phyloP scores from a whole-genome alignment of 2,797 vertebrate species.

The Rousettus madagascariensis region DNA sequence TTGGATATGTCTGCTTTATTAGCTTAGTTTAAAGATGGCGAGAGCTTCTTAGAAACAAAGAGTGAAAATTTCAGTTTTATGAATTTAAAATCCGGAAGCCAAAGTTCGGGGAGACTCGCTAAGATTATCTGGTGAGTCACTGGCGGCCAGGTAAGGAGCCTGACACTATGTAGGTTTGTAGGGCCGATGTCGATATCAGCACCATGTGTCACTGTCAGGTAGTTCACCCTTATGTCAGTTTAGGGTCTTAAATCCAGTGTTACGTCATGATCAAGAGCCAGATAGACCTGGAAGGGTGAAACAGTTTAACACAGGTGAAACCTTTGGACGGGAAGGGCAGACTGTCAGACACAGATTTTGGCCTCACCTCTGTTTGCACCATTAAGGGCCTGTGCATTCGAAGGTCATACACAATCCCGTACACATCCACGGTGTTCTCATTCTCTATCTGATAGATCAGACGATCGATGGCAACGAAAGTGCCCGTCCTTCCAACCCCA shows the following conservation, averaged over 20 bases:
- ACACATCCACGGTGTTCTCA: conserved; percentile 92
- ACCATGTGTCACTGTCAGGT: accelerated
- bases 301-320: not conserved
- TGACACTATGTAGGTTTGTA: not conserved
- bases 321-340: not conserved
- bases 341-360: accelerated
- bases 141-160: not conserved
- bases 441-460: conserved; percentile 96
- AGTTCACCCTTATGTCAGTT: not conserved
- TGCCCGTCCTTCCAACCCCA: conserved; percentile 96
- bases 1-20: not conserved
- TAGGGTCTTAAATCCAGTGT: not conserved
- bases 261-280: not conserved
- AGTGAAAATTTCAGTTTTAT: not conserved
- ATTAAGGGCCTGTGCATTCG: conserved; percentile 95
- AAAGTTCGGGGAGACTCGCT: not conserved
- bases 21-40: not conserved
- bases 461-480: conserved; percentile 94
- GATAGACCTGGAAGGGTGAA: not conserved
- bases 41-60: conserved; percentile 3
- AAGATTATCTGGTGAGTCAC: not conserved
- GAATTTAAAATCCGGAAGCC: not conserved
- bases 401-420: conserved; percentile 91
- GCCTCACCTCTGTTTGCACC: conserved; percentile 97
- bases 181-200: not conserved